Evolutionary conservation across 1,140 invertebrate species (phyloP).

Genomic region (Orussus abietinus): DNA sequence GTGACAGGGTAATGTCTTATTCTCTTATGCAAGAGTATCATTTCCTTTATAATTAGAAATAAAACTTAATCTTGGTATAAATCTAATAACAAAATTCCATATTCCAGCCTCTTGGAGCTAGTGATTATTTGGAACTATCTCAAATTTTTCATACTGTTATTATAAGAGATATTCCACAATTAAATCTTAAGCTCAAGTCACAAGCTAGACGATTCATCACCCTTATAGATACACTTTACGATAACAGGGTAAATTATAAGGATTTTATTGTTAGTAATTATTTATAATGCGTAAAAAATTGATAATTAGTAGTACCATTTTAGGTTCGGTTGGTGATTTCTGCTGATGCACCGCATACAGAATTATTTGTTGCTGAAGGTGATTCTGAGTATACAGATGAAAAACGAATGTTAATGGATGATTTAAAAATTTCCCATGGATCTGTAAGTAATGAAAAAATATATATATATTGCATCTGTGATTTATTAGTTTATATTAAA

Average conservation of each 20-base stretch:
- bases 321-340: conserved; percentile 76
- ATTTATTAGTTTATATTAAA: conserved; percentile 28
- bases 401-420: conserved; percentile 88
- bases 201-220: conserved; percentile 93
- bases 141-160: conserved; percentile 94
- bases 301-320: too few relatives aligned
- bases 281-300: conserved; percentile 22
- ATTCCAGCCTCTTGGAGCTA: conserved; percentile 83
- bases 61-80: too few relatives aligned
- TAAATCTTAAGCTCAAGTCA: conserved; percentile 74
- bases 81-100: too few relatives aligned
- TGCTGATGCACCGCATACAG: conserved; percentile 68
- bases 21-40: conserved; percentile 4
- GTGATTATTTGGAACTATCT: conserved; percentile 89
- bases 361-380: conserved; percentile 68
- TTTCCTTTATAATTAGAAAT: too few relatives aligned
- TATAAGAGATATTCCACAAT: conserved; percentile 82
- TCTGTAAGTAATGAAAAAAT: conserved; percentile 43
- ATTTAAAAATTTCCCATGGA: conserved; percentile 71
- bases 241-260: conserved; percentile 69
- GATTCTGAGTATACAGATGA: conserved; percentile 64
- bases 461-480: conserved; percentile 12
- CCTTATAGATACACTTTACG: conserved; percentile 95
- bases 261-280: conserved; percentile 17
- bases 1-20: conserved; percentile 70